Evolutionary conservation across 2,113 vertebrate species (phyloP).

Genomic region (Eublepharis macularius): DNA sequence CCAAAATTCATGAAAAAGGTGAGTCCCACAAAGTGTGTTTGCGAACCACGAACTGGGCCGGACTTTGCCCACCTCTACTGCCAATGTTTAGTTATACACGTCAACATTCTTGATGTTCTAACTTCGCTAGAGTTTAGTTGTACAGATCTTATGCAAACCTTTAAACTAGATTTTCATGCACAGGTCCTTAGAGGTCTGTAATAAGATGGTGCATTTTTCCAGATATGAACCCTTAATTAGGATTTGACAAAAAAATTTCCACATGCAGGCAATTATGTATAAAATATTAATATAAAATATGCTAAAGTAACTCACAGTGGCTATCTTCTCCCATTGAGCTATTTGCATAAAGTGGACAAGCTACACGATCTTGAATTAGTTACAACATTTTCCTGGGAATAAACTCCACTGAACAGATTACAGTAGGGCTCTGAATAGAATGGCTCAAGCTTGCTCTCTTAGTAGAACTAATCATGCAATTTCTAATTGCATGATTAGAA

Average conservation of each 20-base stretch:
- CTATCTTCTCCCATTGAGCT: not conserved
- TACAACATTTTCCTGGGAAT: no score
- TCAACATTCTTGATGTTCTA: constrained; percentile 58
- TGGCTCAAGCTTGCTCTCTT: no score
- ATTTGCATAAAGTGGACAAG: not conserved
- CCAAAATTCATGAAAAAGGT: no score
- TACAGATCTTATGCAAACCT: constrained; percentile 54
- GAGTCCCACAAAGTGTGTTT: no score
- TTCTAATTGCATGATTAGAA: not conserved
- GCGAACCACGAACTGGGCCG: no score
- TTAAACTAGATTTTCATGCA: constrained; percentile 49
- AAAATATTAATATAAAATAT: no score
- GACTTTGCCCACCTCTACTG: no score
- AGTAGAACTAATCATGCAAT: no score
- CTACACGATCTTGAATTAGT: not conserved
- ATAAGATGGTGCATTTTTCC: not conserved
- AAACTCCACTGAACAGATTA: no score
- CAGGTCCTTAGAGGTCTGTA: not conserved
- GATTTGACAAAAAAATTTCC: not conserved
- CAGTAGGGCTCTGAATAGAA: no score
- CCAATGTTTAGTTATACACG: not conserved
- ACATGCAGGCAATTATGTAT: no score
- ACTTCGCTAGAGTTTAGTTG: constrained; percentile 45
- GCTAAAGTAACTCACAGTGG: no score
- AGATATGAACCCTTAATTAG: not conserved